A percentile compares a stretch with the other conserved stretches of the same genome.
Conservation (phyloP, 1,140 invertebrate genomes). For the Drosophila carrolli region DNA sequence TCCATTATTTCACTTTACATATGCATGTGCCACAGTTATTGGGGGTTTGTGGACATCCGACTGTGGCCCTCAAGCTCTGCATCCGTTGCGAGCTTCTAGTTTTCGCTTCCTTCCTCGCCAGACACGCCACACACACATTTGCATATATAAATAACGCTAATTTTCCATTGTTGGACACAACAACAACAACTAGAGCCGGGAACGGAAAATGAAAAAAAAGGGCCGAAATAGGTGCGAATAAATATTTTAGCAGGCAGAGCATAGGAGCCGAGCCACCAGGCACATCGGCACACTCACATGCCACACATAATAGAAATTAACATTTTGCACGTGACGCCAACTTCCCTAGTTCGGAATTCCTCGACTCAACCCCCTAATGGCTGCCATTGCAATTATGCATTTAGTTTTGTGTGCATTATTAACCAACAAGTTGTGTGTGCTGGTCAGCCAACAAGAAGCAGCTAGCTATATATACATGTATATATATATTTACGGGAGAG, state of each 20-base stretch:
- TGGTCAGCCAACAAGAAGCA: slow-evolving; percentile 23
- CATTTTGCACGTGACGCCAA: slow-evolving; percentile 74
- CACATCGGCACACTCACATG: slow-evolving; percentile 33
- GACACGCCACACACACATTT: slow-evolving; percentile 59
- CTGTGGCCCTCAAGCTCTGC: slow-evolving; percentile 30
- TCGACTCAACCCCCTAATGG: slow-evolving; percentile 13
- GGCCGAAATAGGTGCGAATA: slow-evolving; percentile 74
- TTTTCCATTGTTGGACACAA: slow-evolving; percentile 64
- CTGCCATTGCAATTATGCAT: slow-evolving; percentile 75
- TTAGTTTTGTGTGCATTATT: slow-evolving; percentile 83
- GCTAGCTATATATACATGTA: not conserved
- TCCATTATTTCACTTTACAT: not conserved
- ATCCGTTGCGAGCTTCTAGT: slow-evolving; percentile 66
- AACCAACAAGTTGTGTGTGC: slow-evolving; percentile 70
- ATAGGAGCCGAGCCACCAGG: slow-evolving; percentile 3
- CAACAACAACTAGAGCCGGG: slow-evolving; percentile 28
- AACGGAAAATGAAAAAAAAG: slow-evolving; percentile 11
- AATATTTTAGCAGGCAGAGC: slow-evolving; percentile 72
- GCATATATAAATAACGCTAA: slow-evolving; percentile 81
- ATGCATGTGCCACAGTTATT: not conserved
- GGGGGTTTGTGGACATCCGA: slow-evolving; percentile 1
- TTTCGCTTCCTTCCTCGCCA: slow-evolving; percentile 63
- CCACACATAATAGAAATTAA: slow-evolving; percentile 78
- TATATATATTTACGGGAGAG: not conserved
- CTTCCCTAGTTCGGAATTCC: slow-evolving; percentile 14